These are phyloP conservation scores for Xanthostigma xanthostigma DNA, from an alignment of 2,888 invertebrate species.

Conservation along the genomic window DNA sequence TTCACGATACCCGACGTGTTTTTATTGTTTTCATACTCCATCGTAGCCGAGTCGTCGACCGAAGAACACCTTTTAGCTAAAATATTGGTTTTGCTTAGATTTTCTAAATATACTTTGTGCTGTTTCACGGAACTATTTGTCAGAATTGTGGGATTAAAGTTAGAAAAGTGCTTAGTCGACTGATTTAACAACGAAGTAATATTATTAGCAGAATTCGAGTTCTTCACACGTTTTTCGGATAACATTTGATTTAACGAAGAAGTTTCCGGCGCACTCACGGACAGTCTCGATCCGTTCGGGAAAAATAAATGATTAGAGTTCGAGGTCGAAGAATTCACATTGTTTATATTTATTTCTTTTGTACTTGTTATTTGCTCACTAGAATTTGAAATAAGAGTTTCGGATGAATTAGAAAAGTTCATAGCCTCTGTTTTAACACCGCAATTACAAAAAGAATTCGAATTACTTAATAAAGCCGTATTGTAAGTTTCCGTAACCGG, in stretches of 20 bases:
- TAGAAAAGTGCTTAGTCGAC: too few relatives aligned
- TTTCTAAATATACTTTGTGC: slow-evolving; percentile 35
- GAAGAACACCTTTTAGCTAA: slow-evolving; percentile 22
- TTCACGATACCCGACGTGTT: slow-evolving; percentile 54
- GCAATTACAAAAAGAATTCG: background rate
- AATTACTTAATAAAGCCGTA: slow-evolving; percentile 19
- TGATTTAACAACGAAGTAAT: too few relatives aligned
- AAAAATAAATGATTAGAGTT: slow-evolving; percentile 18
- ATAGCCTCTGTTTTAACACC: background rate
- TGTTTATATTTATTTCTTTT: slow-evolving; percentile 32
- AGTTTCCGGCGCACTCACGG: slow-evolving; percentile 46
- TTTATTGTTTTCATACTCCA: slow-evolving; percentile 19
- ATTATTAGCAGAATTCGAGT: too few relatives aligned
- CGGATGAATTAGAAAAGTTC: too few relatives aligned
- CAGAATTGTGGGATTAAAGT: too few relatives aligned
- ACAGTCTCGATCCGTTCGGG: slow-evolving; percentile 31
- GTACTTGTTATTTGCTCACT: background rate
- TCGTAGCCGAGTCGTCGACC: slow-evolving; percentile 25
- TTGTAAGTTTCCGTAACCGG: slow-evolving; percentile 23
- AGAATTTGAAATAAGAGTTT: too few relatives aligned
- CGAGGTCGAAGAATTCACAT: slow-evolving; percentile 26
- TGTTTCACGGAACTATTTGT: slow-evolving; percentile 26
- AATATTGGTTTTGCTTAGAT: slow-evolving; percentile 25
- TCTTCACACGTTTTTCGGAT: too few relatives aligned
- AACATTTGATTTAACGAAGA: slow-evolving; percentile 27